Percentiles rank a stretch among this genome's conserved stretches.
These are phyloP conservation scores for Drosophila nigricruria DNA, from an alignment of 2,888 invertebrate species.

Conservation along the genomic window DNA sequence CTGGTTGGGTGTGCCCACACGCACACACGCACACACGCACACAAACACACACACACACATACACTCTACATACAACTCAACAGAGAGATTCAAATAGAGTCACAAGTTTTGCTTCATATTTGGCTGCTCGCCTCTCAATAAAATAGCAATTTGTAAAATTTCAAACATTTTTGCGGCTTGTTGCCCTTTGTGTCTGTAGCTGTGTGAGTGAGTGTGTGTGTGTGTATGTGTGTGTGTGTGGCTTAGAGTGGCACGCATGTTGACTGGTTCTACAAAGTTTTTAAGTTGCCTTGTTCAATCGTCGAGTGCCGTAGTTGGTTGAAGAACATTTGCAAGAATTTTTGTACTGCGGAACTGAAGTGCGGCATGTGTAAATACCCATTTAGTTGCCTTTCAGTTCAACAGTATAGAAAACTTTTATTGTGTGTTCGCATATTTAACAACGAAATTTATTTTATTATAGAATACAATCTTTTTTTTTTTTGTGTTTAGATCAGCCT, in stretches of 20 bases:
- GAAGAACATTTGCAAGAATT: slow-evolving; percentile 24
- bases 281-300: slow-evolving; percentile 54
- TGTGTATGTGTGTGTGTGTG: slow-evolving; percentile 33
- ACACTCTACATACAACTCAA: slow-evolving; percentile 2
- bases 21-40: slow-evolving; percentile 13
- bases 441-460: background rate
- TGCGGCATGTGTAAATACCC: slow-evolving; percentile 19
- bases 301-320: slow-evolving; percentile 46
- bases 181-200: slow-evolving; percentile 56
- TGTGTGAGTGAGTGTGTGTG: slow-evolving; percentile 36
- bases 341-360: slow-evolving; percentile 15
- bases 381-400: slow-evolving; percentile 1
- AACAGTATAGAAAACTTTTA: background rate
- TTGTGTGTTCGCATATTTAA: background rate
- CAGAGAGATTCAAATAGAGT: slow-evolving; percentile 57
- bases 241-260: slow-evolving; percentile 57
- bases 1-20: slow-evolving; percentile 68
- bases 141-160: slow-evolving; percentile 76
- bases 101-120: slow-evolving; percentile 64
- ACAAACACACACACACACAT: slow-evolving; percentile 28
- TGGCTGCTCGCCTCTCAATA: slow-evolving; percentile 63
- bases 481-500: background rate
- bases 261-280: slow-evolving; percentile 56
- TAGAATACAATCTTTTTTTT: background rate
- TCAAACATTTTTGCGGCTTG: slow-evolving; percentile 73